These are phyloP conservation scores for Epinephelus lanceolatus DNA, from an alignment of 2,113 vertebrate species.

Conservation along the genomic window DNA sequence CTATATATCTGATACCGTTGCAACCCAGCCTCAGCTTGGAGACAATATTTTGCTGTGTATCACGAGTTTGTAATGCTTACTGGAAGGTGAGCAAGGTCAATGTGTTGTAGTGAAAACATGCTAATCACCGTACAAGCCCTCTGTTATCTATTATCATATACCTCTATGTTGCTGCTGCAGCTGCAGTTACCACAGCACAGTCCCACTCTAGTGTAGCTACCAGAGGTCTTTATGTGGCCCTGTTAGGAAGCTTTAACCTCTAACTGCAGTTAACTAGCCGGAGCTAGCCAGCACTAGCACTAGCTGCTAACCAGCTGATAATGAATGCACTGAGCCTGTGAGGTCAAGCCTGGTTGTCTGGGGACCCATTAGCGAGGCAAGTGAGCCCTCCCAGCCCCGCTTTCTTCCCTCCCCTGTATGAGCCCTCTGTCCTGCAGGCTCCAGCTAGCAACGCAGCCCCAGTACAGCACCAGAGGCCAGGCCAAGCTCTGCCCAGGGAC, in stretches of 20 bases:
- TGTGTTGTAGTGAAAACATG: too few relatives aligned
- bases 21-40: too few relatives aligned
- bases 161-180: background rate
- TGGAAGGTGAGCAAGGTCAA: too few relatives aligned
- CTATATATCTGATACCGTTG: too few relatives aligned
- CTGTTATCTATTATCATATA: background rate
- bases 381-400: constrained; percentile 42
- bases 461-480: constrained; percentile 56
- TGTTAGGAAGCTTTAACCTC: constrained; percentile 52
- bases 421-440: constrained; percentile 69
- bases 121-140: too few relatives aligned
- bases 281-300: constrained; percentile 28
- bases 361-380: constrained; percentile 82
- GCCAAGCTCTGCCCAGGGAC: constrained; percentile 69
- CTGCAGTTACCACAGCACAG: background rate
- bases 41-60: too few relatives aligned
- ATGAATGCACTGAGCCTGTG: constrained; percentile 76
- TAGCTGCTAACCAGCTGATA: constrained; percentile 75
- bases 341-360: constrained; percentile 79
- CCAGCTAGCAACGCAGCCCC: constrained; percentile 58
- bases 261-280: constrained; percentile 49
- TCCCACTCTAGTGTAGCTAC: background rate
- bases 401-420: constrained; percentile 41
- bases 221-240: background rate
- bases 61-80: too few relatives aligned